These are phyloP conservation scores for Poeciliopsis occidentalis DNA, from an alignment of 2,113 vertebrate species.

Conservation along the genomic window DNA sequence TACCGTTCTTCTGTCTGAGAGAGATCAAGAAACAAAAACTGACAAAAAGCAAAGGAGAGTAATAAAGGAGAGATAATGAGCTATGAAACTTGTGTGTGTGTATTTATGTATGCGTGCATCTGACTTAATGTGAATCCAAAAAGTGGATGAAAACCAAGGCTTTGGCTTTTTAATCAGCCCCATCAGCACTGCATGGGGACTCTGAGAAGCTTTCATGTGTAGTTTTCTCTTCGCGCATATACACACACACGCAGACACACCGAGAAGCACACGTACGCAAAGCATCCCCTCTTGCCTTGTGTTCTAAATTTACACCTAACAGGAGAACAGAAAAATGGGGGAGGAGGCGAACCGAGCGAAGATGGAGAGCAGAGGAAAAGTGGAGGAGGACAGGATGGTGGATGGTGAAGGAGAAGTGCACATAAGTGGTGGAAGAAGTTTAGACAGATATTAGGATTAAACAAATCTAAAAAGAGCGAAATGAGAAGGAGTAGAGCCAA, in stretches of 20 bases:
- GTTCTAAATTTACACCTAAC: constrained; percentile 81
- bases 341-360: constrained; percentile 46
- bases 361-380: constrained; percentile 27
- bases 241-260: constrained; percentile 13
- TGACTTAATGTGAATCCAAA: constrained; percentile 60
- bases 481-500: constrained; percentile 36
- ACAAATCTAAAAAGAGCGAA: constrained; percentile 21
- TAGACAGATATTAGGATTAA: constrained; percentile 26
- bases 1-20: constrained; percentile 28
- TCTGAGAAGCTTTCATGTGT: constrained; percentile 74
- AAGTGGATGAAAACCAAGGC: constrained; percentile 73
- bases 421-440: constrained; percentile 17
- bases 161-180: constrained; percentile 78
- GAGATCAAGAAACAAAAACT: not conserved
- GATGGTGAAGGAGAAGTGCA: constrained; percentile 22
- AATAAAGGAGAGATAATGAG: constrained; percentile 45
- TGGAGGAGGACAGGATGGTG: constrained; percentile 35
- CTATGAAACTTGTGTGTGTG: constrained; percentile 9
- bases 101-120: constrained; percentile 14
- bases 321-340: constrained; percentile 68
- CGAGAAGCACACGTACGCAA: constrained; percentile 21
- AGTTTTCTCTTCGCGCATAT: constrained; percentile 47
- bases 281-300: constrained; percentile 73
- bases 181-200: constrained; percentile 72
- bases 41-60: constrained; percentile 29